Evolutionary conservation across 64 coral and sea anemone genomes (phyloP).

Genomic region (Stylophora pistillata): DNA sequence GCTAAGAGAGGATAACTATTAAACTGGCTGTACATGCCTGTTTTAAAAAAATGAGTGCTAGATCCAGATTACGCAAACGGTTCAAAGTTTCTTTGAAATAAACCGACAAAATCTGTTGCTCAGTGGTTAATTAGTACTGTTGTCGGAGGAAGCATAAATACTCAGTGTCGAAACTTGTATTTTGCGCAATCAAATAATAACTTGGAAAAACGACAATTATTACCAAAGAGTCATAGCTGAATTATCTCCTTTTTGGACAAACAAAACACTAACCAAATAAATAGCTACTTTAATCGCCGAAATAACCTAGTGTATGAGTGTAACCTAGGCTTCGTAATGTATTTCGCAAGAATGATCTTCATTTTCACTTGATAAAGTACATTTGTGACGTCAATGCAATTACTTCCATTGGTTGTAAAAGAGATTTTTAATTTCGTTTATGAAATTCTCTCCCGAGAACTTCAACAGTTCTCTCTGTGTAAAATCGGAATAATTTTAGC

Average conservation of each 20-base stretch:
- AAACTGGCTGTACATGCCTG: not conserved
- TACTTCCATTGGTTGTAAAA: not conserved
- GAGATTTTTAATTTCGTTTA: too few species aligned
- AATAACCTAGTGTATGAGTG: not conserved
- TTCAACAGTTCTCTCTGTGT: too few species aligned
- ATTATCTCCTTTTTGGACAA: not conserved
- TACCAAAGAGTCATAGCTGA: not conserved
- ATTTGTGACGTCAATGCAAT: not conserved
- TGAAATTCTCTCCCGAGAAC: too few species aligned
- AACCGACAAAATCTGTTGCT: not conserved
- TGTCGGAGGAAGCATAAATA: not conserved
- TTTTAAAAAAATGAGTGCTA: not conserved
- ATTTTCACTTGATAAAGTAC: not conserved
- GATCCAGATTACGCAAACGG: not conserved
- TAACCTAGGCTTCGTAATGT: slow-evolving; percentile 13
- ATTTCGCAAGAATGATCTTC: slow-evolving; percentile 32
- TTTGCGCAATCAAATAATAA: not conserved
- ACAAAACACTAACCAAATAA: not conserved
- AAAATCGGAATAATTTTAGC: too few species aligned
- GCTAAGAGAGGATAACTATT: not conserved
- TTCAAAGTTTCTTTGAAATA: not conserved
- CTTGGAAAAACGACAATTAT: too few species aligned
- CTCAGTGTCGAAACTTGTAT: not conserved
- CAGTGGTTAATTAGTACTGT: not conserved
- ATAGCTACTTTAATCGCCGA: not conserved